Conservation (phyloP, 2,888 invertebrate genomes). For the Temnothorax rugatulus region DNA sequence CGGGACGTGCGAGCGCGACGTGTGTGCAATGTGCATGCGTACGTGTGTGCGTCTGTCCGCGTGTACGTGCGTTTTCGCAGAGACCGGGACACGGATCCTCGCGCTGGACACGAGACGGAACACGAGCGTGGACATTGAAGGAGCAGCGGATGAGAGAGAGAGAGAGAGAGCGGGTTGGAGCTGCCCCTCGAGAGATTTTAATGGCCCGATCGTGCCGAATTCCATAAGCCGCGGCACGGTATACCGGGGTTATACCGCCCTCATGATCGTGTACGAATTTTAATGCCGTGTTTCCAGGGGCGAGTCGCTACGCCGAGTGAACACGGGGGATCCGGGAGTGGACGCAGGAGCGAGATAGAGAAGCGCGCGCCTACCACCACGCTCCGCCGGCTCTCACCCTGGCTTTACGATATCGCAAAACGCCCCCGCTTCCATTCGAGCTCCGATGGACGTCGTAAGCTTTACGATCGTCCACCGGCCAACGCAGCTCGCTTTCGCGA, state of each 20-base stretch:
- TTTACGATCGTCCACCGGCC: slow-evolving; percentile 86
- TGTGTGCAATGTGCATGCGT: neutral
- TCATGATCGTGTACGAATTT: slow-evolving; percentile 81
- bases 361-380: neutral
- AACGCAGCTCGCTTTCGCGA: slow-evolving; percentile 78
- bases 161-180: neutral
- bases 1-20: slow-evolving; percentile 28
- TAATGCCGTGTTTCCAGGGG: slow-evolving; percentile 70
- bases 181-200: slow-evolving; percentile 69
- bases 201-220: slow-evolving; percentile 73
- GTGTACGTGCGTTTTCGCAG: slow-evolving; percentile 9
- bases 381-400: neutral
- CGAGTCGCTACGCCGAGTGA: slow-evolving; percentile 20
- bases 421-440: slow-evolving; percentile 68
- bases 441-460: slow-evolving; percentile 75
- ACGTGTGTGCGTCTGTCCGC: neutral
- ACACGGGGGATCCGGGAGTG: neutral
- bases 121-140: slow-evolving; percentile 11
- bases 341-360: slow-evolving; percentile 4
- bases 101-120: slow-evolving; percentile 6
- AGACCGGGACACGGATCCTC: slow-evolving; percentile 20
- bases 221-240: slow-evolving; percentile 64
- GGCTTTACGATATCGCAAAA: slow-evolving; percentile 79
- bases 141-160: slow-evolving; percentile 8
- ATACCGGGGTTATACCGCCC: slow-evolving; percentile 73